A percentile compares a stretch with the other conserved stretches of the same genome.
phyloP scores from a whole-genome alignment of 2,888 invertebrate species.

The Yponomeuta cagnagella region DNA sequence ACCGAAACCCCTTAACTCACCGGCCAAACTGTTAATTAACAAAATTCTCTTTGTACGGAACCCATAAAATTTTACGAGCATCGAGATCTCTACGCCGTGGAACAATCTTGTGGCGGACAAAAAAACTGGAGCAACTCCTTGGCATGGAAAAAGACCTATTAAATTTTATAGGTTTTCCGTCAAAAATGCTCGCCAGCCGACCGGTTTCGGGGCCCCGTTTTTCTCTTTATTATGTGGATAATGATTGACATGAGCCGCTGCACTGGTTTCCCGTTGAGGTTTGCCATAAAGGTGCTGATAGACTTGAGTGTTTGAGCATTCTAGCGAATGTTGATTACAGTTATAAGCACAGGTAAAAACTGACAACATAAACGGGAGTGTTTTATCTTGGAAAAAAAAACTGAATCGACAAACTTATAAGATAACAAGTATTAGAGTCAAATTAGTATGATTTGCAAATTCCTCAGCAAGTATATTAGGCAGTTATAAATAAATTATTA shows the following conservation, averaged over 20 bases:
- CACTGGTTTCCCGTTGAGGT: background rate
- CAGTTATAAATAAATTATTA: no score
- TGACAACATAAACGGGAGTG: no score
- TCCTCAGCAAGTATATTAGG: no score
- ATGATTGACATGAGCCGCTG: background rate
- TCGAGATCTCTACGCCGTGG: constrained; percentile 56
- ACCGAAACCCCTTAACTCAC: constrained; percentile 40
- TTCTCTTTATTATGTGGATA: background rate
- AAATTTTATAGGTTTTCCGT: constrained; percentile 73
- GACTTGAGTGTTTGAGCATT: background rate
- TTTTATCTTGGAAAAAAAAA: no score
- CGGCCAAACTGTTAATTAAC: constrained; percentile 62
- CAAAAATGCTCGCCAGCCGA: constrained; percentile 64
- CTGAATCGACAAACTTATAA: no score
- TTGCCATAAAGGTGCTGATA: background rate
- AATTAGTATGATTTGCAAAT: no score
- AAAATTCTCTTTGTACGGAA: constrained; percentile 72
- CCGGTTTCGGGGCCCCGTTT: constrained; percentile 29
- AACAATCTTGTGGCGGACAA: constrained; percentile 26
- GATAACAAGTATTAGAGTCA: no score
- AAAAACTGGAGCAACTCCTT: constrained; percentile 69
- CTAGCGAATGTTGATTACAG: no score
- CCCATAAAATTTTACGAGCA: constrained; percentile 74
- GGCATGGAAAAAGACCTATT: constrained; percentile 69
- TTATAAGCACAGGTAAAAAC: no score